Percentiles rank a stretch among this genome's conserved stretches.
Evolutionary conservation across 2,113 vertebrate species (phyloP).

Genomic region (Chamaetylas fuelleborni): DNA sequence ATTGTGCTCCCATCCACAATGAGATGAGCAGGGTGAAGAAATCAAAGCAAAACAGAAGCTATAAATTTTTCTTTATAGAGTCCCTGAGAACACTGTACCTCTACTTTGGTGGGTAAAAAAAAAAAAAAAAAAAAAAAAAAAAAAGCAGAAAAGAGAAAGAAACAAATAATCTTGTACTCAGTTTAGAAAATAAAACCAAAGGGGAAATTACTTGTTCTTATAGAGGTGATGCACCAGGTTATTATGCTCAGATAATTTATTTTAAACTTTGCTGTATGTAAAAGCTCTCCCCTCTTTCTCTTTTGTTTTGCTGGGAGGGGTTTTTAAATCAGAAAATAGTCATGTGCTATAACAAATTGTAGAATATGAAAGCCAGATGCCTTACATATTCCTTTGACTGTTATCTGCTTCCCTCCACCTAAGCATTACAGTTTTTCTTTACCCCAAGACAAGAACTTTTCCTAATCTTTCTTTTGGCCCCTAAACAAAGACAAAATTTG

Average conservation of each 20-base stretch:
- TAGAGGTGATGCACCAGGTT: background rate
- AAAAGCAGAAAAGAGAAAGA: background rate
- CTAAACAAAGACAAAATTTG: slow-evolving; percentile 13
- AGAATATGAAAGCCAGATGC: slow-evolving; percentile 26
- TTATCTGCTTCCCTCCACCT: background rate
- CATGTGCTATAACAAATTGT: background rate
- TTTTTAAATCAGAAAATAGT: background rate
- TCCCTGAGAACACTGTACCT: background rate
- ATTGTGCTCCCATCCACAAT: background rate
- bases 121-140: background rate
- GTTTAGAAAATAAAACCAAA: background rate
- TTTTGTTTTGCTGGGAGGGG: background rate
- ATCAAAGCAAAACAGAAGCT: background rate
- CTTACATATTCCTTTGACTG: background rate
- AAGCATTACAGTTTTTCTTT: background rate
- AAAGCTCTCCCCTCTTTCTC: background rate
- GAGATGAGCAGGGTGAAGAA: background rate
- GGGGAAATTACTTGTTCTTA: background rate
- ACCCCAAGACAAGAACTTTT: background rate
- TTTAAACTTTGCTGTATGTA: background rate
- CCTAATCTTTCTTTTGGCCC: background rate
- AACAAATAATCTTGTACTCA: background rate
- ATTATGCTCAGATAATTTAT: background rate
- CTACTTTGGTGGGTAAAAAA: background rate
- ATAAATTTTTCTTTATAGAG: background rate